phyloP scores from a whole-genome alignment of 2,888 invertebrate species.

The Thymelicus sylvestris region DNA sequence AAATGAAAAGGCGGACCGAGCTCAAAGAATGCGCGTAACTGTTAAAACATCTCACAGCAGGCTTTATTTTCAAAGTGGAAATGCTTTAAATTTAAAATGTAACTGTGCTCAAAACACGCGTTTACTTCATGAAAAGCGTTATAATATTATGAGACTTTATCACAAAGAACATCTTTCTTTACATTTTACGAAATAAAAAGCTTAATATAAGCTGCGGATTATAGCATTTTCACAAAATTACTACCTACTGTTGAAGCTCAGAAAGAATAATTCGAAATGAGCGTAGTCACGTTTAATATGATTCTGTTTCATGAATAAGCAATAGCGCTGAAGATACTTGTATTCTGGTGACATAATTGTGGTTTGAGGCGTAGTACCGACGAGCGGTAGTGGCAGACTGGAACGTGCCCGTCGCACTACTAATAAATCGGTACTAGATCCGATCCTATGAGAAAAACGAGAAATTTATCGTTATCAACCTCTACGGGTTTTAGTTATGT shows the following conservation, averaged over 20 bases:
- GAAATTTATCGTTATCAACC: constrained; percentile 19
- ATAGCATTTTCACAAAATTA: not conserved
- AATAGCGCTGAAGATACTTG: constrained; percentile 3
- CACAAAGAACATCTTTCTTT: not conserved
- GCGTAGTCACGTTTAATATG: not conserved
- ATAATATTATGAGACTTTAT: not conserved
- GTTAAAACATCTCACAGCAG: constrained; percentile 3
- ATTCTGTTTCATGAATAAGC: constrained; percentile 10
- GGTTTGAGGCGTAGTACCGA: not conserved
- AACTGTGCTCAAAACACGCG: not conserved
- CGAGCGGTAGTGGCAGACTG: not conserved
- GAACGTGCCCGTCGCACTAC: not conserved
- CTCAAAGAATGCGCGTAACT: constrained; percentile 1
- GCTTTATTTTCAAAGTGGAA: not conserved
- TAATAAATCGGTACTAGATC: constrained; percentile 2
- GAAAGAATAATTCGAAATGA: constrained; percentile 2
- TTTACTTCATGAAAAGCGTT: not conserved
- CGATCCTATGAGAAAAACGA: constrained; percentile 5
- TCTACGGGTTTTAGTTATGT: constrained; percentile 12
- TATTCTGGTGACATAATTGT: constrained; percentile 15
- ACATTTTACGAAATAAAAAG: not conserved
- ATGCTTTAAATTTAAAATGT: not conserved
- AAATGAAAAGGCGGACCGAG: constrained; percentile 1
- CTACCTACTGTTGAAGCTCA: not conserved
- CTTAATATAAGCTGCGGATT: no score